Base-by-base conservation (phyloP, 2,888 invertebrate genomes). In the Xiphydria camelus region DNA sequence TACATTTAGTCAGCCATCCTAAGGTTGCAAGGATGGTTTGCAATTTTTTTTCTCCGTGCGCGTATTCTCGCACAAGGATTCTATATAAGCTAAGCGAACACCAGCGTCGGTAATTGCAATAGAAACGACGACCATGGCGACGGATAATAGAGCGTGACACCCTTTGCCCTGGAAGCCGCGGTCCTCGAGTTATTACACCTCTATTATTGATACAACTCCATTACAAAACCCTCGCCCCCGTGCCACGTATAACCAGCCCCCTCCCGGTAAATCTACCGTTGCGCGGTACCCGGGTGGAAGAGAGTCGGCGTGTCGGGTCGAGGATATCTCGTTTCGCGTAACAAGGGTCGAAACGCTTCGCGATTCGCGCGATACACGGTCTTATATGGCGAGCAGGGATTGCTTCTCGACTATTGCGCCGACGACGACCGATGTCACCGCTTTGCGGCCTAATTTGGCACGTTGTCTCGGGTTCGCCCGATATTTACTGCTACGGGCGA, bases 181-280 rank as follows among this genome's bases (percentile, higher is more conserved):
- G 38, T 47, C 45, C 48, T 48, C 18, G 49, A 59, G 54, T 62
- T 62, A 61, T 61, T 62, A 56, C 48, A 36, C 38, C 42, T 55
- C 47, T 55, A 53, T 62, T 61, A 61, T 62, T 60, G 54, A 56
- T 52, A 58, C 53, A 53, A 56, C 56, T 62, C 42, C 45, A 61
- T 61, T 61, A 55, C 44, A 47, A 54, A 43, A 59, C 14, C 14
- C 10, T 14, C 10, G 26, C 14, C 26, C 2, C 10, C 10, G 26
- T 26, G 4, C 10, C 26, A n/a, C 14, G 26, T 10, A 26, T 10
- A 26, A 14, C n/a, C 10, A 10, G 26, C 26, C 26, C n/a, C n/a
- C n/a, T n/a, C n/a, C n/a, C n/a, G n/a, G n/a, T n/a, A n/a, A 26
- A 26, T 26, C 26, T 26, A 10, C 2, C 26, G 26, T 26, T 14